These are phyloP conservation scores for Tortrix viridana DNA, from an alignment of 2,888 invertebrate species.

Conservation along the genomic window DNA sequence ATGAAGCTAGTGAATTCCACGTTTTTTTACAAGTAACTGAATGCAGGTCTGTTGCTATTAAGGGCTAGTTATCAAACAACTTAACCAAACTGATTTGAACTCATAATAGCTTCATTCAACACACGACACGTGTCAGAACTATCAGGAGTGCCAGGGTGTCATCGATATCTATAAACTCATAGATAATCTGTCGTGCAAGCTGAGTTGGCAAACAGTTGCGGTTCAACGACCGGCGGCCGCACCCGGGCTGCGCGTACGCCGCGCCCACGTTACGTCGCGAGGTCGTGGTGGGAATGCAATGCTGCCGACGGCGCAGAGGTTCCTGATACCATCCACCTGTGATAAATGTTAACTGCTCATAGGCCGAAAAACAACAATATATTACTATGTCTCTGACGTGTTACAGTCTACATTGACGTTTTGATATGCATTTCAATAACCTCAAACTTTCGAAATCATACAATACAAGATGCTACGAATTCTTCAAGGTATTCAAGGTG, in stretches of 20 bases:
- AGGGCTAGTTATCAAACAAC: too few relatives aligned
- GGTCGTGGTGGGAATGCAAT: slow-evolving; percentile 37
- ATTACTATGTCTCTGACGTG: slow-evolving; percentile 9
- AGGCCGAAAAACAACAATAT: slow-evolving; percentile 4
- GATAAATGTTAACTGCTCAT: slow-evolving; percentile 10
- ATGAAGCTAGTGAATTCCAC: too few relatives aligned
- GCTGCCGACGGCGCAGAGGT: slow-evolving; percentile 26
- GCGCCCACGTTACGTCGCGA: slow-evolving; percentile 64
- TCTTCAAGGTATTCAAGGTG: neutral
- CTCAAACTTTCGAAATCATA: neutral
- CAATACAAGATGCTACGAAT: neutral
- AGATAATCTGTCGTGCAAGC: slow-evolving; percentile 67
- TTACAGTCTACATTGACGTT: neutral
- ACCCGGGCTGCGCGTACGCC: slow-evolving; percentile 68
- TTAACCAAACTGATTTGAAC: neutral
- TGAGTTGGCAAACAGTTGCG: slow-evolving; percentile 84
- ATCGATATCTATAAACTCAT: slow-evolving; percentile 69
- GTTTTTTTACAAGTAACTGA: too few relatives aligned
- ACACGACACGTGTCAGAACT: slow-evolving; percentile 20
- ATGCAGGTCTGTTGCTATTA: too few relatives aligned
- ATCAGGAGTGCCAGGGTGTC: slow-evolving; percentile 50
- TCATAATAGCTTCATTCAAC: slow-evolving; percentile 20
- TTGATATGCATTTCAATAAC: neutral
- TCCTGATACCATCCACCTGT: slow-evolving; percentile 33
- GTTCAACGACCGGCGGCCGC: slow-evolving; percentile 80